phyloP scores from a whole-genome alignment of 37 sponge, comb jelly and placozoan species.

The Spongia lamella region DNA sequence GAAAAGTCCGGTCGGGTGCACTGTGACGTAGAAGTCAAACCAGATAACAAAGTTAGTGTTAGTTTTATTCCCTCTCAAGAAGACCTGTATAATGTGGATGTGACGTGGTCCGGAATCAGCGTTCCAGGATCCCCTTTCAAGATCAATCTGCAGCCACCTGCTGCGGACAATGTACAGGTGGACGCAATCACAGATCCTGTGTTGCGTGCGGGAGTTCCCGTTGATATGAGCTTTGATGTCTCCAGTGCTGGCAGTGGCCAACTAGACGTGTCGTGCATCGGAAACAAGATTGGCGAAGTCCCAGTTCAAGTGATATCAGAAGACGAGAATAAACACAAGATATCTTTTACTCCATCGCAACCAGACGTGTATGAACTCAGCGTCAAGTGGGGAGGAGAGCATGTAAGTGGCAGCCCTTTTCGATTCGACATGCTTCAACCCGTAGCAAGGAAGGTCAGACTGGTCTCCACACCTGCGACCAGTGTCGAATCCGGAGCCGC shows the following conservation, averaged over 20 bases:
- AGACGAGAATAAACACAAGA: neutral
- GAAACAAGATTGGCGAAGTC: slow-evolving; percentile 29
- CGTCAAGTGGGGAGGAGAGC: slow-evolving; percentile 33
- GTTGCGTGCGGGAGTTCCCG: slow-evolving; percentile 11
- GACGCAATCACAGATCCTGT: slow-evolving; percentile 45
- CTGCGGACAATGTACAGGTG: slow-evolving; percentile 42
- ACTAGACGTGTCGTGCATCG: slow-evolving; percentile 26
- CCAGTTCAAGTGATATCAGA: slow-evolving; percentile 23
- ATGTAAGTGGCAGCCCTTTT: slow-evolving; percentile 50
- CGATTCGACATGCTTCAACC: slow-evolving; percentile 35
- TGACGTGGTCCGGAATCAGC: slow-evolving; percentile 48
- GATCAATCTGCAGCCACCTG: slow-evolving; percentile 51
- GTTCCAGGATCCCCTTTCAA: slow-evolving; percentile 56
- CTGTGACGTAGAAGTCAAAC: slow-evolving; percentile 30
- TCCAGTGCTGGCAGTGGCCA: slow-evolving; percentile 35
- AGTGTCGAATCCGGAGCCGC: slow-evolving; percentile 26
- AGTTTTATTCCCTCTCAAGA: slow-evolving; percentile 45
- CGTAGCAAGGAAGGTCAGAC: slow-evolving; percentile 31
- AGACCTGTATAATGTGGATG: slow-evolving; percentile 53
- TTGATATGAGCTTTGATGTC: slow-evolving; percentile 37
- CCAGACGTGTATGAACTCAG: slow-evolving; percentile 41
- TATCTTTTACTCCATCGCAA: slow-evolving; percentile 5
- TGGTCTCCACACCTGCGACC: slow-evolving; percentile 40
- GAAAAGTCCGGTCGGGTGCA: slow-evolving; percentile 57
- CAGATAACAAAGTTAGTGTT: slow-evolving; percentile 23